A percentile compares a stretch with the other conserved stretches of the same genome.
Conservation (phyloP, 2,113 vertebrate genomes). For the Oceanites oceanicus region DNA sequence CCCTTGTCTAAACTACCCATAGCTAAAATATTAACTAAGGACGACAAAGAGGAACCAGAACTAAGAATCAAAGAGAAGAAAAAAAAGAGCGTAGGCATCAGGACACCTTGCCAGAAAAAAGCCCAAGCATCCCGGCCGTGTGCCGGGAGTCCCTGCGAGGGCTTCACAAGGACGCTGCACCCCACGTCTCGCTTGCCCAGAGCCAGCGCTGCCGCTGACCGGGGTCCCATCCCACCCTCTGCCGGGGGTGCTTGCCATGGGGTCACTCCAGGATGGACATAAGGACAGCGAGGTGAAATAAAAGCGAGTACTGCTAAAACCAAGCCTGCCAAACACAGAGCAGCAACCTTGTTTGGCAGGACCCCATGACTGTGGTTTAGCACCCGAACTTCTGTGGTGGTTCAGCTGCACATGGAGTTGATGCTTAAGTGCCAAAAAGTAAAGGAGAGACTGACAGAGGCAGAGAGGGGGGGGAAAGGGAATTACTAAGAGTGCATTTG, state of each 20-base stretch:
- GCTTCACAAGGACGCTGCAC: background rate
- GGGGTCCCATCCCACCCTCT: background rate
- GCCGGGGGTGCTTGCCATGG: background rate
- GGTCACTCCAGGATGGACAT: background rate
- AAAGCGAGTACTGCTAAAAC: background rate
- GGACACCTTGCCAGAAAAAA: background rate
- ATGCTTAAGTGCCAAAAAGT: background rate
- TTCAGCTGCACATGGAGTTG: background rate
- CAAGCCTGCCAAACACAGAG: background rate
- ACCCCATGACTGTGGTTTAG: background rate
- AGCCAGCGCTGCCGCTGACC: background rate
- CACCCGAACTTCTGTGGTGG: background rate
- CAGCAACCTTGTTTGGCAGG: background rate
- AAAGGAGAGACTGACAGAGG: background rate
- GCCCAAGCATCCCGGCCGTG: background rate
- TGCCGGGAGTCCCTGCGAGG: fast-evolving
- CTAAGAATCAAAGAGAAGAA: background rate
- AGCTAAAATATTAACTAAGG: background rate
- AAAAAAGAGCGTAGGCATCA: background rate
- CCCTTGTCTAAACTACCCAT: background rate
- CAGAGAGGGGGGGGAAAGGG: background rate
- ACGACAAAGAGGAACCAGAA: background rate
- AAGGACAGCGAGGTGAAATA: background rate
- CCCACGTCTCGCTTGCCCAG: background rate
- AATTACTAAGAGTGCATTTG: background rate